Evolutionary conservation across 2,888 invertebrate genomes (phyloP), one percentile per base, ranked within the genome.

Genomic region (Microplitis deprimator): DNA sequence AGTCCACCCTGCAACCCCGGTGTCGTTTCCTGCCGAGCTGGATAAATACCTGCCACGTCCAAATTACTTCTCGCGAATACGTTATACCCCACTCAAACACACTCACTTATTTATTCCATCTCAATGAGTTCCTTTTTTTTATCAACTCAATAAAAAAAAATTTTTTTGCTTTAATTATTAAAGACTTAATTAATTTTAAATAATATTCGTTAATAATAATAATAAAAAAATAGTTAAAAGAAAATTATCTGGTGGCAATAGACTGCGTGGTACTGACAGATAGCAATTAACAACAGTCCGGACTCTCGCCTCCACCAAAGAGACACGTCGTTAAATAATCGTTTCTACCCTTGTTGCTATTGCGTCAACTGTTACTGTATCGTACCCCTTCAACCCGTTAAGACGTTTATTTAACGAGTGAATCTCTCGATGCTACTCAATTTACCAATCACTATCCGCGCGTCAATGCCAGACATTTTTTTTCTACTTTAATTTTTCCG

Each of bases 221-320:
- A 62, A 62, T 8, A 20, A 67, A 67, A 67, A 38, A 67, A 29
- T 1, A 13, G 10, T 29, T 10, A 1, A 29, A 29, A 38, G 38
- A 38, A 67, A 67, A 67, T 38, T 67, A 38, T 67, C n/a, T 38
- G 59, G 59, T 41, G 64, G 38, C 60, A 68, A 64, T 76, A 40
- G 61, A 65, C 61, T 77, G 64, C 68, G 84, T 89, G 89, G 77
- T 87, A 82, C 85, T 89, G 89, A 89, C 89, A 89, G 89, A 83
- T 85, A 80, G 87, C 89, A 89, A 89, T 89, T 89, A 89, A 89
- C 88, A 50, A 50, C 50, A 86, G 88, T 85, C 84, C 86, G 87
- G 87, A 86, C 86, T 87, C 85, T 87, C 85, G 85, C 85, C 84
- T 85, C 78, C 70, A 77, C 77, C 74, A 70, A 71, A 77, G 82